Evolutionary conservation across 2,888 invertebrate genomes (phyloP).

Genomic region (Zele albiditarsus): DNA sequence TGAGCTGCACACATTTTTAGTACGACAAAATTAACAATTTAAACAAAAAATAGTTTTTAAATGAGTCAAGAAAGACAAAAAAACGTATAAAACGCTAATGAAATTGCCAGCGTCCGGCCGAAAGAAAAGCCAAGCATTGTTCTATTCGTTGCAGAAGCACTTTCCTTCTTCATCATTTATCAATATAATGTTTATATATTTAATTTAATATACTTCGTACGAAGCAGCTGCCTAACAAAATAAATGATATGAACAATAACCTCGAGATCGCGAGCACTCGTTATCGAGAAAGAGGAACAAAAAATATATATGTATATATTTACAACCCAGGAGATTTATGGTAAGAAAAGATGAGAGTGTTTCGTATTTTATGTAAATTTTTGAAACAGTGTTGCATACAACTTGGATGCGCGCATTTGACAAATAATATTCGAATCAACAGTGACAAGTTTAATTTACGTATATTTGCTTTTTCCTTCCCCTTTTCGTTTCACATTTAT

Average conservation of each 20-base stretch:
- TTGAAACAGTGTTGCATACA: slow-evolving; percentile 44
- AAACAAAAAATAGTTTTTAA: slow-evolving; percentile 31
- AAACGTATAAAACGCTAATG: slow-evolving; percentile 9
- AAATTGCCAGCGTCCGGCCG: slow-evolving; percentile 43
- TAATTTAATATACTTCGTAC: slow-evolving; percentile 45
- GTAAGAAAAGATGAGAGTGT: slow-evolving; percentile 54
- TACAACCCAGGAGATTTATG: slow-evolving; percentile 41
- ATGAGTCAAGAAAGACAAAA: slow-evolving; percentile 32
- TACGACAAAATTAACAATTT: slow-evolving; percentile 44
- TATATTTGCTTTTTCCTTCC: slow-evolving; percentile 50
- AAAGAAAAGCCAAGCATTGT: slow-evolving; percentile 45
- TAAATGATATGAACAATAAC: slow-evolving; percentile 20
- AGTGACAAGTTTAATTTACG: slow-evolving; percentile 55
- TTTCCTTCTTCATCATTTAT: slow-evolving; percentile 30
- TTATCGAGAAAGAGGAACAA: slow-evolving; percentile 39
- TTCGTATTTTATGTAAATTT: slow-evolving; percentile 44
- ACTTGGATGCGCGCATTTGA: slow-evolving; percentile 37
- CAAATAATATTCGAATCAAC: slow-evolving; percentile 52
- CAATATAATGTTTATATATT: slow-evolving; percentile 34
- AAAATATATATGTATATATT: slow-evolving; percentile 62
- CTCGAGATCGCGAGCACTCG: slow-evolving; percentile 32
- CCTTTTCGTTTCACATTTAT: slow-evolving; percentile 28
- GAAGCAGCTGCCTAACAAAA: slow-evolving; percentile 50
- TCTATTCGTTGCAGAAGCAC: slow-evolving; percentile 16
- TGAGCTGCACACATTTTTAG: slow-evolving; percentile 50